Evolutionary conservation across 2,888 invertebrate genomes (phyloP), one percentile per base, ranked within the genome.

Genomic region (Napeogenes sylphis): DNA sequence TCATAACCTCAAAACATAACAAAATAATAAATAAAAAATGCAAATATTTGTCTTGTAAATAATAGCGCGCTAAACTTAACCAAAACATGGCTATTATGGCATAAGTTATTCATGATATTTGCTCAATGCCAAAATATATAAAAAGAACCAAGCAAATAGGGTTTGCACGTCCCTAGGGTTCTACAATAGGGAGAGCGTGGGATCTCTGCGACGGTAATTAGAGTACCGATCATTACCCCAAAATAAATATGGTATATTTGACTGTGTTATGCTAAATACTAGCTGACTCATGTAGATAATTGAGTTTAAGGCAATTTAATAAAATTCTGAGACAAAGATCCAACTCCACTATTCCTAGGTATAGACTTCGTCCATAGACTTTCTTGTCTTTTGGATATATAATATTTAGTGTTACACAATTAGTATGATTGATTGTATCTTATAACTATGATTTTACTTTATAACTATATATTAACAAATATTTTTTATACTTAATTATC

Each of bases 191-290:
- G 71, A 59, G 68, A 73, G 68, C 71, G 71, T 72, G 71, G 71
- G 73, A 71, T 80, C 80, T 77, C 76, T 69, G 71, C 71, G 73
- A 69, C 77, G 69, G 80, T 81, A 85, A 87, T 87, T 87, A 85
- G 81, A 76, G 78, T 77, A 74, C 80, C 70, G 73, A 70, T 72
- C 75, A 72, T 73, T 71, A 74, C 72, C 73, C 73, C 69, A 65
- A 64, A 58, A 68, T 71, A 70, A 74, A 71, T 73, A 68, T 72
- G 73, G 70, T 65, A 58, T 68, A 63, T 67, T 62, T 4, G 8
- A 30, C 51, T 30, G 10, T 51, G 30, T 10, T 51, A 51, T 30
- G 30, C 30, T 51, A 30, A 30, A 51, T 30, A 51, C 10, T 30
- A 51, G 42, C 10, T 10, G 10, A 10, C 10, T 10, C 42, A 42